Evolutionary conservation across 2,797 vertebrate species (phyloP).

Genomic region (Sebastes diploproa): DNA sequence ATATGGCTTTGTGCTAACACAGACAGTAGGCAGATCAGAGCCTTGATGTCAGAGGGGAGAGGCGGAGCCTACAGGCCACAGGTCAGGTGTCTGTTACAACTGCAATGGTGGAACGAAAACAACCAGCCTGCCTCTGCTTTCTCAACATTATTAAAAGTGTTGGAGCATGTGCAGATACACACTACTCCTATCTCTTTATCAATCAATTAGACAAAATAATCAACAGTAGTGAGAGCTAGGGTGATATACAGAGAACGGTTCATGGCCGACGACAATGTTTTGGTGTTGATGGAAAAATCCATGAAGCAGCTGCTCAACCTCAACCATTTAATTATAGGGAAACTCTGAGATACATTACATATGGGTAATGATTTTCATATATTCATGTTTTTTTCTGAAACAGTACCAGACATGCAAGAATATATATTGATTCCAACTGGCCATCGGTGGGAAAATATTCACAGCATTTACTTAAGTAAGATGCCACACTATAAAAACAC

Average conservation of each 20-base stretch:
- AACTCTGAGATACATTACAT: not conserved
- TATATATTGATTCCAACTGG: not conserved
- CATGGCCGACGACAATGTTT: not conserved
- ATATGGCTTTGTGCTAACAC: slow-evolving; percentile 82
- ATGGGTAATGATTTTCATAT: not conserved
- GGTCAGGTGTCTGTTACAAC: slow-evolving; percentile 72
- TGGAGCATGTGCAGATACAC: not conserved
- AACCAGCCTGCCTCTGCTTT: not conserved
- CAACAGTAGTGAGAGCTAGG: not conserved
- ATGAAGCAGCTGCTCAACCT: slow-evolving; percentile 1
- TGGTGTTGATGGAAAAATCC: not conserved
- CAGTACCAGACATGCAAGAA: not conserved
- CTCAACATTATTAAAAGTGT: not conserved
- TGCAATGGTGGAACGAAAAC: not conserved
- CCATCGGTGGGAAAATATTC: not conserved
- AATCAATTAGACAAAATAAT: not conserved
- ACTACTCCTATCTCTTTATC: not conserved
- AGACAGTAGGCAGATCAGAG: slow-evolving; percentile 80
- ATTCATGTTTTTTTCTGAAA: not conserved
- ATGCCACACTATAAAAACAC: not conserved
- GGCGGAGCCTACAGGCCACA: slow-evolving; percentile 67
- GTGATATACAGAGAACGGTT: not conserved
- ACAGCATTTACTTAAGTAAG: not conserved
- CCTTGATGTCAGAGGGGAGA: slow-evolving; percentile 76
- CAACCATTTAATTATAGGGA: not conserved